Evolutionary conservation across 2,888 invertebrate species (phyloP).

Genomic region (Pandemis heparana): DNA sequence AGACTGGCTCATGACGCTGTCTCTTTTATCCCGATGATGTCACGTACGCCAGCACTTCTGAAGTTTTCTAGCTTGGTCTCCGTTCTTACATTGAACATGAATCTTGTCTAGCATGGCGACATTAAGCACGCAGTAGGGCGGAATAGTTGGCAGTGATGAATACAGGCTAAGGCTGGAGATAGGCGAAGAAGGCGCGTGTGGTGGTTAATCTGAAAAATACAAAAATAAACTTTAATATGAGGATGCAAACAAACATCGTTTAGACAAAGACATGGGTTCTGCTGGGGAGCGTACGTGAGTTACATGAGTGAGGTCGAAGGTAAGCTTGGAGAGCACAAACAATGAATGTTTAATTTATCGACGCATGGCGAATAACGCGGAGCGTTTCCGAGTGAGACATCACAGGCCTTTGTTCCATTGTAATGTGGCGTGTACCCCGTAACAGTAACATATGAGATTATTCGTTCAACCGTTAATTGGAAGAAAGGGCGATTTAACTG

Average conservation of each 20-base stretch:
- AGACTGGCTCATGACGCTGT: conserved; percentile 72
- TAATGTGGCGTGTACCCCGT: conserved; percentile 51
- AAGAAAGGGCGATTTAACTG: conserved; percentile 45
- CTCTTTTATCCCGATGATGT: conserved; percentile 60
- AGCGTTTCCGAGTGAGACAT: conserved; percentile 58
- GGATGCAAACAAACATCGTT: conserved; percentile 8
- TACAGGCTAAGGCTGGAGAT: conserved; percentile 70
- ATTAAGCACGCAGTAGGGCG: conserved; percentile 76
- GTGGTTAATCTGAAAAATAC: conserved; percentile 65
- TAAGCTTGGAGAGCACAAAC: conserved; percentile 62
- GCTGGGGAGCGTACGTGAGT: conserved; percentile 16
- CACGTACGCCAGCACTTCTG: conserved; percentile 69
- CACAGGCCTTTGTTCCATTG: conserved; percentile 74
- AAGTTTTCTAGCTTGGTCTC: conserved; percentile 58
- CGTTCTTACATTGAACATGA: conserved; percentile 61
- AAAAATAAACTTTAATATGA: conserved; percentile 27
- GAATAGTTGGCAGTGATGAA: conserved; percentile 81
- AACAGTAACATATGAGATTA: conserved; percentile 58
- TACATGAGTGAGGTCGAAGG: conserved; percentile 53
- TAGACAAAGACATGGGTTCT: conserved; percentile 19
- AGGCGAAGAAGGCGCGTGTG: conserved; percentile 57
- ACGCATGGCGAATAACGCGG: conserved; percentile 51
- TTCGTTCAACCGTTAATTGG: conserved; percentile 51
- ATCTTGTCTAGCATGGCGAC: conserved; percentile 80
- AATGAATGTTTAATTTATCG: conserved; percentile 70